Conservation (phyloP, 35 echinoderm and acorn worm genomes). For the Patiria miniata region DNA sequence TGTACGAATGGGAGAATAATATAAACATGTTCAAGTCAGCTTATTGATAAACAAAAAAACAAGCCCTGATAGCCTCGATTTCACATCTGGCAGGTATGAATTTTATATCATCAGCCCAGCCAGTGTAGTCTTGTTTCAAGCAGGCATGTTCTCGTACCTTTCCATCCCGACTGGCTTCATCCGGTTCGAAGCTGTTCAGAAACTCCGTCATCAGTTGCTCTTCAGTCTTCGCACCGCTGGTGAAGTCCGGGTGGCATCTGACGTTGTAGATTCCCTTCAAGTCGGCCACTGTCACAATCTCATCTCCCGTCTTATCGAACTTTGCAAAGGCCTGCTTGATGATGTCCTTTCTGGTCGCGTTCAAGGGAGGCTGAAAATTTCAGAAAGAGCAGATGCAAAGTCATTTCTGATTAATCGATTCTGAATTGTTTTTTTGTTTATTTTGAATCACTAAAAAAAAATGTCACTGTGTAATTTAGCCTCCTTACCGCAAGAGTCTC, state of each 20-base stretch:
- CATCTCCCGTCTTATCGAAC: constrained; percentile 59
- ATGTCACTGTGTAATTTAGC: too few species aligned
- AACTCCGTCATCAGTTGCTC: constrained; percentile 48
- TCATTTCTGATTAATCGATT: too few species aligned
- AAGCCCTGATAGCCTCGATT: too few species aligned
- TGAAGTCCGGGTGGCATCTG: constrained; percentile 30
- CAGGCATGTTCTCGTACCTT: not conserved
- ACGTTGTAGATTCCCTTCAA: constrained; percentile 36
- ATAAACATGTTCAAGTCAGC: too few species aligned
- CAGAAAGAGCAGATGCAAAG: not conserved
- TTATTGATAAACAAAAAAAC: too few species aligned
- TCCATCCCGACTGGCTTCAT: not conserved
- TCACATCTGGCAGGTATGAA: too few species aligned
- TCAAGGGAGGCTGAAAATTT: constrained; percentile 54
- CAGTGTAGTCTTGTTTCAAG: too few species aligned
- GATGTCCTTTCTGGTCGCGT: constrained; percentile 15
- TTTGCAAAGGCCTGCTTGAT: constrained; percentile 49
- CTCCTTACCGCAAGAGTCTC: not conserved
- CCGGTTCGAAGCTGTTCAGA: constrained; percentile 45
- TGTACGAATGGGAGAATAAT: too few species aligned
- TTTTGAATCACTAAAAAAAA: too few species aligned
- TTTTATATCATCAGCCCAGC: too few species aligned
- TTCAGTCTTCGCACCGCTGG: constrained; percentile 37
- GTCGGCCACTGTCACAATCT: constrained; percentile 37
- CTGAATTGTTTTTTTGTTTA: too few species aligned